Base-by-base conservation (phyloP, 2,797 vertebrate species). In the Lophotriccus pileatus region DNA sequence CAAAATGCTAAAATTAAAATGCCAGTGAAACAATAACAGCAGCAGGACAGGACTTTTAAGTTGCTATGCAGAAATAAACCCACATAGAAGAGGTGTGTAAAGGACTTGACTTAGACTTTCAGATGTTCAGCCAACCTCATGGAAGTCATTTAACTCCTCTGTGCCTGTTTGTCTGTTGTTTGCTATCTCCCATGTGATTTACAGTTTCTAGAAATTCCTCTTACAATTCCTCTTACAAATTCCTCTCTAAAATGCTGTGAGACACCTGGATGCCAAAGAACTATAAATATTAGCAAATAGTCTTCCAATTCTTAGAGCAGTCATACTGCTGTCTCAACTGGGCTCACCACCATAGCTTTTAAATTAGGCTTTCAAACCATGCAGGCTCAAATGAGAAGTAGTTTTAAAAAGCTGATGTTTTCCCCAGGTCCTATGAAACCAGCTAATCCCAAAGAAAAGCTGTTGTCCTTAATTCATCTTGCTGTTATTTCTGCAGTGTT, bases 241-340 rank as follows among this genome's bases (percentile, higher is more conserved):
- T 47, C 37, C 32, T 87, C 58, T 96, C 68, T 73, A 41, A 66
- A 95, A 83, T 81, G 25, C 43, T 80, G 21, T 53, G 72, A 84
- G 62, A 85, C n/a, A 74, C 39, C 58, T 66, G 78, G 49, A 83
- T 63, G 55, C 47, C 72, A 55, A 83, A 78, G 55, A 73, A 69
- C 58, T 67, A n/a, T 47, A 81, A 89, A 74, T 62, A 47, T 46
- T 79, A 69, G 12, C 41, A 84, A 58, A 46, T 30, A 32, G 10
- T 62, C 15, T 55, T 79, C 41, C 36, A 62, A 34, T 49, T 44
- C 39, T 62, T 67, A 13, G 24, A 67, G 39, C 0, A 0, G 62
- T 89, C 0, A 0, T 28, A 41, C 12, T 7, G 3, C 46, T 78
- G 16, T 55, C 53, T 78, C 58, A 78, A 21, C 47, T 55, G 39